Evolutionary conservation across 1,140 invertebrate species (phyloP).

Genomic region (Drosophila athabasca): DNA sequence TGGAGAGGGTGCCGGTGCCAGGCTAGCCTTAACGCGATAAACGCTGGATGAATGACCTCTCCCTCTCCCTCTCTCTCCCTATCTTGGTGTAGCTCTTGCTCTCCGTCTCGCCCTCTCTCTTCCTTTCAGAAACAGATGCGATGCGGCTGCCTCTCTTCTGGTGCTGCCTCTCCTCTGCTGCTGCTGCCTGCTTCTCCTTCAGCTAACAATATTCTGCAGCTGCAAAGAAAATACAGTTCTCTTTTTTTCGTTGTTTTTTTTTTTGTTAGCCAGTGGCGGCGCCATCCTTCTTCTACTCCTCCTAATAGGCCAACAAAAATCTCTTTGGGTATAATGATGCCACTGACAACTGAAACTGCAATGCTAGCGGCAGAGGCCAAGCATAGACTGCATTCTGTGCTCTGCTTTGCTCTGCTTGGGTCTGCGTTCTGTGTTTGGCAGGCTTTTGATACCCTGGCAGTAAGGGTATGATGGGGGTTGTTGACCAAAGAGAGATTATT

Average conservation of each 20-base stretch:
- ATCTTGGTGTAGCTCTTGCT: slow-evolving; percentile 6
- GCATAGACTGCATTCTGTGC: slow-evolving; percentile 20
- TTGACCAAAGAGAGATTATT: too few relatives aligned
- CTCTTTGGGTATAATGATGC: slow-evolving; percentile 38
- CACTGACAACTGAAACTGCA: slow-evolving; percentile 37
- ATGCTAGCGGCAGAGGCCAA: slow-evolving; percentile 5
- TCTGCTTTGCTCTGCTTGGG: slow-evolving; percentile 2
- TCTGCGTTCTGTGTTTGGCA: slow-evolving; percentile 31
- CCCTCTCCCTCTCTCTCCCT: slow-evolving; percentile 8
- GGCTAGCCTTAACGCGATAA: slow-evolving; percentile 69
- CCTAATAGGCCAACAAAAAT: slow-evolving; percentile 51
- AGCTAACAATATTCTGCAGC: slow-evolving; percentile 32
- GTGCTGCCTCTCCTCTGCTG: slow-evolving; percentile 16
- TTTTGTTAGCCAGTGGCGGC: slow-evolving; percentile 24
- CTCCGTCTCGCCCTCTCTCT: background rate
- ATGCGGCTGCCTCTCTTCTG: slow-evolving; percentile 24
- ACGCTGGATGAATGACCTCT: slow-evolving; percentile 77
- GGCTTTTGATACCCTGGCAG: slow-evolving; percentile 1
- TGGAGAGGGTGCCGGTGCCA: slow-evolving; percentile 4
- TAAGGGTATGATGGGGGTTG: too few relatives aligned
- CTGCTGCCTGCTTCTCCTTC: background rate
- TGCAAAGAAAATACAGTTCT: slow-evolving; percentile 24
- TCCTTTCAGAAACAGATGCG: slow-evolving; percentile 38
- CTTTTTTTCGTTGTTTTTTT: background rate
- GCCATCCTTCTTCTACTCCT: slow-evolving; percentile 44